Percentiles rank a stretch among this genome's conserved stretches.
These are phyloP conservation scores for Okapia johnstoni DNA, from an alignment of 2,113 vertebrate genomes.

Conservation along the genomic window DNA sequence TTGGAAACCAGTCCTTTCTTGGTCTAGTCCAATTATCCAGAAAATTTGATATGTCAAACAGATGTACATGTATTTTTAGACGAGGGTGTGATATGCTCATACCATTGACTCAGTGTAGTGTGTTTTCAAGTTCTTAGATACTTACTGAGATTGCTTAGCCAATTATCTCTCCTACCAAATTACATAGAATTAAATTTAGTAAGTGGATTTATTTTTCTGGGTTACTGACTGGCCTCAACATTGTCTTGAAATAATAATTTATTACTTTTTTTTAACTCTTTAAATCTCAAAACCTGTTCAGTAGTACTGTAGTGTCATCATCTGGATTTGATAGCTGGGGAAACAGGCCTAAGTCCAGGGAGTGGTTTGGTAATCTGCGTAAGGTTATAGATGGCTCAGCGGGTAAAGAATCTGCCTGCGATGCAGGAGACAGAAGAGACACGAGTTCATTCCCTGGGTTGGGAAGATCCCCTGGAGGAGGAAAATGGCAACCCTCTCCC, in stretches of 20 bases:
- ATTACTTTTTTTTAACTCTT: not conserved
- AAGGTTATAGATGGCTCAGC: not conserved
- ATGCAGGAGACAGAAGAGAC: not conserved
- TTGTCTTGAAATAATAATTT: slow-evolving; percentile 4
- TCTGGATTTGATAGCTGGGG: not conserved
- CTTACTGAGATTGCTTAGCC: slow-evolving; percentile 13
- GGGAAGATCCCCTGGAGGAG: not conserved
- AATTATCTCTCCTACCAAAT: slow-evolving; percentile 10
- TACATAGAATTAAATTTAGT: slow-evolving; percentile 2
- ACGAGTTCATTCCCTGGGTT: not conserved
- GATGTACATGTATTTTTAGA: slow-evolving; percentile 50
- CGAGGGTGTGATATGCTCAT: not conserved
- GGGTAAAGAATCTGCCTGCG: not conserved
- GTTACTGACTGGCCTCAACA: not conserved
- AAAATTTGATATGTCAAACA: slow-evolving; percentile 41
- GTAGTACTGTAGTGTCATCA: not conserved
- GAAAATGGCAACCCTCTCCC: not conserved
- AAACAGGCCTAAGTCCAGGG: not conserved
- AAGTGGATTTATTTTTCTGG: not conserved
- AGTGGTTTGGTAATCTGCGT: slow-evolving; percentile 16
- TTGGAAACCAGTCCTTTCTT: not conserved
- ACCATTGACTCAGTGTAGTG: slow-evolving; percentile 22
- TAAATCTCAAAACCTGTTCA: not conserved
- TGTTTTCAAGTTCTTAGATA: slow-evolving; percentile 24
- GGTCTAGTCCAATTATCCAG: slow-evolving; percentile 6